Percentiles rank a stretch among this genome's conserved stretches.
Conservation (phyloP, 92 coral and sea anemone genomes). For the Phymanthus crucifer region DNA sequence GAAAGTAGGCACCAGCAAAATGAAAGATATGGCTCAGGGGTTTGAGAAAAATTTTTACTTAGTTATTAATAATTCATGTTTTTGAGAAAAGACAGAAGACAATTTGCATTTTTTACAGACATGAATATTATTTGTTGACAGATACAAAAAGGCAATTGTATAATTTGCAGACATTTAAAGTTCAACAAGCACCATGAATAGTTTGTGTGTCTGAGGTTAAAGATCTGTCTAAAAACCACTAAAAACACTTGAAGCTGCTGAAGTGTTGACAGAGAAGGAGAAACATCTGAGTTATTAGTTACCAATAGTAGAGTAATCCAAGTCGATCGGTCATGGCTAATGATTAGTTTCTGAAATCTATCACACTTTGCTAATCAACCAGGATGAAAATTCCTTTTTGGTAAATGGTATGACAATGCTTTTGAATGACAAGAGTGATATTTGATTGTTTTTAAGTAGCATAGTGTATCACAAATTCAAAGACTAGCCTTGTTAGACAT, state of each 20-base stretch:
- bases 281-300: background rate
- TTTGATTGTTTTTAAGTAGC: too few relatives aligned
- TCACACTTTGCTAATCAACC: background rate
- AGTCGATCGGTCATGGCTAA: background rate
- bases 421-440: too few relatives aligned
- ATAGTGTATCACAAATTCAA: too few relatives aligned
- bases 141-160: conserved; percentile 2
- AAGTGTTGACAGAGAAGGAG: background rate
- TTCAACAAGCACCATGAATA: conserved; percentile 1
- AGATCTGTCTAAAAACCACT: background rate
- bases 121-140: conserved; percentile 25
- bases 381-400: too few relatives aligned
- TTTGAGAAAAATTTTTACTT: conserved; percentile 1
- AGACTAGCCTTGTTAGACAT: too few relatives aligned
- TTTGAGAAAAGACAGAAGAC: conserved; percentile 2
- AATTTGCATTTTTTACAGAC: conserved; percentile 75
- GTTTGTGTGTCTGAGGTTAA: background rate
- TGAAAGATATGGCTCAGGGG: conserved; percentile 9
- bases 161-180: background rate
- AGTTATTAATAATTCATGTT: conserved; percentile 20
- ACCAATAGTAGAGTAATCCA: background rate
- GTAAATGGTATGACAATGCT: too few relatives aligned
- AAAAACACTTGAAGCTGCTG: background rate
- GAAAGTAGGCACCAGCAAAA: background rate
- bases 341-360: background rate